Evolutionary conservation across 2,888 invertebrate genomes (phyloP).

Genomic region (Amphimallon solstitiale): DNA sequence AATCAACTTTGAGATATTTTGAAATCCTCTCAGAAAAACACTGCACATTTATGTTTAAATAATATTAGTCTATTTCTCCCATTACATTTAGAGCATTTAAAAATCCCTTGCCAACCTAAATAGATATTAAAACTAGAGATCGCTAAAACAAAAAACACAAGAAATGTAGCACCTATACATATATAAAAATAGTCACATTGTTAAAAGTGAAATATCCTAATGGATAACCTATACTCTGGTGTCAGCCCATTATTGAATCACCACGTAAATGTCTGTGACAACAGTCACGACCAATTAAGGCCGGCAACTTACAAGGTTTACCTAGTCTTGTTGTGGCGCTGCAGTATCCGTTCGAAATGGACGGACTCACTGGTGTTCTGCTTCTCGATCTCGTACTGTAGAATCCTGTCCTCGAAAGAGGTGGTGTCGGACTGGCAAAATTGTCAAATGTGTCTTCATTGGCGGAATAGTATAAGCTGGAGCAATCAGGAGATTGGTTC

Average conservation of each 20-base stretch:
- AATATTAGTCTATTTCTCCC: too few relatives aligned
- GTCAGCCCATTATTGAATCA: constrained; percentile 56
- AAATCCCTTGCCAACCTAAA: too few relatives aligned
- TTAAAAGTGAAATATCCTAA: too few relatives aligned
- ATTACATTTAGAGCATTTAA: too few relatives aligned
- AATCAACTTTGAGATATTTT: too few relatives aligned
- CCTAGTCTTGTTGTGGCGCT: constrained; percentile 58
- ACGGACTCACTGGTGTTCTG: constrained; percentile 56
- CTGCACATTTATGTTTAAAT: too few relatives aligned
- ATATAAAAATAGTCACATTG: too few relatives aligned
- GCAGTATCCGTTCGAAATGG: constrained; percentile 51
- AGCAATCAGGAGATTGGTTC: constrained; percentile 19
- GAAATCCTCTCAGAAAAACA: too few relatives aligned
- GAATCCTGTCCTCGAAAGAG: constrained; percentile 53
- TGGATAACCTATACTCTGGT: too few relatives aligned
- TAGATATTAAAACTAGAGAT: too few relatives aligned
- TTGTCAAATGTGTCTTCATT: constrained; percentile 40
- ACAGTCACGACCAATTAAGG: constrained; percentile 57
- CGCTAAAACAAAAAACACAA: too few relatives aligned
- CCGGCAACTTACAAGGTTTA: constrained; percentile 58
- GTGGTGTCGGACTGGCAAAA: constrained; percentile 55
- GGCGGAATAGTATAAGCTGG: constrained; percentile 13
- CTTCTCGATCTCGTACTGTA: constrained; percentile 56
- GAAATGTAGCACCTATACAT: too few relatives aligned
- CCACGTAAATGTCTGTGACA: constrained; percentile 60